Evolutionary conservation across 1,140 invertebrate genomes (phyloP).

Genomic region (Penaeus chinensis): DNA sequence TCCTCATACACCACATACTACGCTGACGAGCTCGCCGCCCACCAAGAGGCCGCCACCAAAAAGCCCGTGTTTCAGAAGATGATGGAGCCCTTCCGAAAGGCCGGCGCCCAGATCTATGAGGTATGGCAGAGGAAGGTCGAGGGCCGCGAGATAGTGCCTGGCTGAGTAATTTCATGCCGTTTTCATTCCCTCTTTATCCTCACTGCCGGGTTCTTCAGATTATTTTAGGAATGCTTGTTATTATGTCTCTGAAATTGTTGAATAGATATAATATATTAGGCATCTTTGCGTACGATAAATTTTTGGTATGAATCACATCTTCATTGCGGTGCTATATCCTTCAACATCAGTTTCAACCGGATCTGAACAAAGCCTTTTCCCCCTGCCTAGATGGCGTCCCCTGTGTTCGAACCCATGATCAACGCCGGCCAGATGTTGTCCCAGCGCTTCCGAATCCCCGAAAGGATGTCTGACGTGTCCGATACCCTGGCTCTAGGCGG

Average conservation of each 20-base stretch:
- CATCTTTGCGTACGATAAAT: no score
- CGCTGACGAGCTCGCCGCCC: not conserved
- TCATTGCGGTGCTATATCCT: no score
- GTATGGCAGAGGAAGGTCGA: not conserved
- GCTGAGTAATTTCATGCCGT: no score
- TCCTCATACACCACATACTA: not conserved
- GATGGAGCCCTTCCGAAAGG: constrained; percentile 37
- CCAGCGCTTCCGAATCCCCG: constrained; percentile 19
- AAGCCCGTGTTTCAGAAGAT: constrained; percentile 34
- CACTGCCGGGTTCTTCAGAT: no score
- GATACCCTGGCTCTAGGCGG: constrained; percentile 13
- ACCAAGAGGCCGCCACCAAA: constrained; percentile 9
- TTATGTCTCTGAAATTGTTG: no score
- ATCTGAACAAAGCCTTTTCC: not conserved
- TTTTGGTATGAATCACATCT: no score
- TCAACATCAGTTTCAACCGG: no score
- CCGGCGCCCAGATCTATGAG: constrained; percentile 34
- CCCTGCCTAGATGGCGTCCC: constrained; percentile 22
- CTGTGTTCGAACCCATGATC: constrained; percentile 40
- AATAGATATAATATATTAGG: no score
- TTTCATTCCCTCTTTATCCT: no score
- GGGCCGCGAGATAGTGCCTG: no score
- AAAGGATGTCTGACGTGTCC: constrained; percentile 27
- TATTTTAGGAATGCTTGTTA: no score
- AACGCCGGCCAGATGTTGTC: constrained; percentile 34